phyloP scores from a whole-genome alignment of 1,140 invertebrate genomes.

The Tigriopus japonicus region DNA sequence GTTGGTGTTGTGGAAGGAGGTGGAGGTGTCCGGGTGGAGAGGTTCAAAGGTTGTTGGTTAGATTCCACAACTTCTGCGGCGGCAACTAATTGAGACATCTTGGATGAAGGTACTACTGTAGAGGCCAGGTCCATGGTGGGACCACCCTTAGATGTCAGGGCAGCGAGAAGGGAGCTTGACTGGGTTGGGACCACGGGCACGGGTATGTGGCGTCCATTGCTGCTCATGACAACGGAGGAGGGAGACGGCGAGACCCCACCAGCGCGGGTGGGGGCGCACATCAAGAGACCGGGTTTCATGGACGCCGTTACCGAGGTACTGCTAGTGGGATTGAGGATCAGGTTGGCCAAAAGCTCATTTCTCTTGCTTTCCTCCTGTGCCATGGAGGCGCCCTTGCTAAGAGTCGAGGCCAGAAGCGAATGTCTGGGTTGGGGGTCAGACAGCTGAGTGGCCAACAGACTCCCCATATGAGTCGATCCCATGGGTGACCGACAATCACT shows the following conservation, averaged over 20 bases:
- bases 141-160: constrained; percentile 8
- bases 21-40: constrained; percentile 68
- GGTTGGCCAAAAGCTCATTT: constrained; percentile 8
- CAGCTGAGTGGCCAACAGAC: constrained; percentile 28
- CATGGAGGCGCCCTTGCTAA: not conserved
- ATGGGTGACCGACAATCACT: constrained; percentile 20
- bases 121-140: constrained; percentile 15
- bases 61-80: constrained; percentile 60
- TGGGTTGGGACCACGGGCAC: not conserved
- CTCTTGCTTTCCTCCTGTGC: not conserved
- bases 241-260: constrained; percentile 14
- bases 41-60: constrained; percentile 59
- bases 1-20: constrained; percentile 31
- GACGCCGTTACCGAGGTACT: constrained; percentile 17
- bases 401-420: constrained; percentile 12
- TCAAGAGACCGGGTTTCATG: constrained; percentile 16
- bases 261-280: constrained; percentile 16
- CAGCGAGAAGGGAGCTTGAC: constrained; percentile 10
- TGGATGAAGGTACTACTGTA: constrained; percentile 12
- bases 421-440: constrained; percentile 18
- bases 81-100: constrained; percentile 6
- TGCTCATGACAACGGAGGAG: constrained; percentile 1
- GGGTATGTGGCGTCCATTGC: not conserved
- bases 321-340: constrained; percentile 14
- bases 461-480: constrained; percentile 26